Percentiles rank a stretch among this genome's conserved stretches.
These are phyloP conservation scores for Pelochelys cantorii DNA, from an alignment of 2,797 vertebrate genomes.

Conservation along the genomic window DNA sequence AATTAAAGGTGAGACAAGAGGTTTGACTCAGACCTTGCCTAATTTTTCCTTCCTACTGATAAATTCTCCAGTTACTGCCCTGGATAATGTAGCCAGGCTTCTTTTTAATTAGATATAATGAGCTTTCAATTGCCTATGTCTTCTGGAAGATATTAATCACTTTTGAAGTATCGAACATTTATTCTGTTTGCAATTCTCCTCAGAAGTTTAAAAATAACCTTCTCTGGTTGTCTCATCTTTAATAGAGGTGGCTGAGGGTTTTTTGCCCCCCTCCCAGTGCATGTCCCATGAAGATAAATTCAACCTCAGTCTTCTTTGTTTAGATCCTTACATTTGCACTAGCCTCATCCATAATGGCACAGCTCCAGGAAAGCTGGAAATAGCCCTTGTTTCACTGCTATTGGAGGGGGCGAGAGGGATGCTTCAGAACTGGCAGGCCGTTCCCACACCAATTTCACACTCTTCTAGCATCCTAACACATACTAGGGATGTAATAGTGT, in stretches of 20 bases:
- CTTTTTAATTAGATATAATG: neutral
- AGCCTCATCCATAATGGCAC: rapidly evolving
- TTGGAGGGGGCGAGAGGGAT: neutral
- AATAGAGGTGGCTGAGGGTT: rapidly evolving
- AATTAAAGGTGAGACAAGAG: neutral
- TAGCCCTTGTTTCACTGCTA: neutral
- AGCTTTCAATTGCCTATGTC: neutral
- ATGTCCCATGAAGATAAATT: neutral
- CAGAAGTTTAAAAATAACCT: neutral
- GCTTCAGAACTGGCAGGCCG: neutral
- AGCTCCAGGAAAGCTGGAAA: neutral
- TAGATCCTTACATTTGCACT: neutral
- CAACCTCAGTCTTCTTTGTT: rapidly evolving
- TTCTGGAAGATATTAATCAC: neutral
- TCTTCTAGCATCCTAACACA: neutral
- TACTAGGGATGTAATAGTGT: too few species aligned
- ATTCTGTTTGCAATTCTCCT: neutral
- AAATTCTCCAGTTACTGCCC: neutral
- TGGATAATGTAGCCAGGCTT: neutral
- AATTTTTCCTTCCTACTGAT: neutral
- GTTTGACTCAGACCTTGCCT: neutral
- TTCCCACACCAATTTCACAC: neutral
- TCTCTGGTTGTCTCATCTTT: neutral
- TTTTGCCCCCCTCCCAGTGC: neutral
- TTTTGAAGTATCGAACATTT: neutral